Percentiles rank a stretch among this genome's conserved stretches.
These are phyloP conservation scores for Panagrolaimus sp. DNA, from an alignment of 1,140 invertebrate species.

Conservation along the genomic window DNA sequence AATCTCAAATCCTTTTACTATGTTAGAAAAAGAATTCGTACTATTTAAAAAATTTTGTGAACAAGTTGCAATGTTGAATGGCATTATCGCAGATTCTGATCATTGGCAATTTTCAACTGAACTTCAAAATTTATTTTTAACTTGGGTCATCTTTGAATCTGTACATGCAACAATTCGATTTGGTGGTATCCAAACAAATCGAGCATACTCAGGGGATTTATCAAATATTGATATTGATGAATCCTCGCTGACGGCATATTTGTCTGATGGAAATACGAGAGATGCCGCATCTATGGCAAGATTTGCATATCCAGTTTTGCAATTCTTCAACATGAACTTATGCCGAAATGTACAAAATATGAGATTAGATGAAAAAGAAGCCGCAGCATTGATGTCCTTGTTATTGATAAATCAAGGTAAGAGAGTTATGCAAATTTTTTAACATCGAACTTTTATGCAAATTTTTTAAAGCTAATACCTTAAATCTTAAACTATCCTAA, in stretches of 20 bases:
- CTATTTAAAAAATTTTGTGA: no score
- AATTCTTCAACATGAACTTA: background rate
- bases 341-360: constrained; percentile 6
- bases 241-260: background rate
- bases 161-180: constrained; percentile 22
- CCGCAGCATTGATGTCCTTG: background rate
- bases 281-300: constrained; percentile 5
- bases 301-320: background rate
- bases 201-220: constrained; percentile 15
- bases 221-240: constrained; percentile 5
- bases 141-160: constrained; percentile 22
- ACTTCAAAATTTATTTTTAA: background rate
- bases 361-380: constrained; percentile 5
- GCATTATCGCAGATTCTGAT: no score
- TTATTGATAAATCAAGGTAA: constrained; percentile 8
- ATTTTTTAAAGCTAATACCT: no score
- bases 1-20: no score
- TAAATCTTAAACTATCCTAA: background rate
- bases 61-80: no score
- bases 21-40: no score
- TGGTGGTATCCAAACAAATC: constrained; percentile 22
- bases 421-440: no score
- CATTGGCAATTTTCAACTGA: no score
- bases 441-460: no score
- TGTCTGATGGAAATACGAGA: background rate